Percentiles rank a stretch among this genome's conserved stretches.
Evolutionary conservation across 2,888 invertebrate genomes (phyloP).

Genomic region (Oasisia sp.): DNA sequence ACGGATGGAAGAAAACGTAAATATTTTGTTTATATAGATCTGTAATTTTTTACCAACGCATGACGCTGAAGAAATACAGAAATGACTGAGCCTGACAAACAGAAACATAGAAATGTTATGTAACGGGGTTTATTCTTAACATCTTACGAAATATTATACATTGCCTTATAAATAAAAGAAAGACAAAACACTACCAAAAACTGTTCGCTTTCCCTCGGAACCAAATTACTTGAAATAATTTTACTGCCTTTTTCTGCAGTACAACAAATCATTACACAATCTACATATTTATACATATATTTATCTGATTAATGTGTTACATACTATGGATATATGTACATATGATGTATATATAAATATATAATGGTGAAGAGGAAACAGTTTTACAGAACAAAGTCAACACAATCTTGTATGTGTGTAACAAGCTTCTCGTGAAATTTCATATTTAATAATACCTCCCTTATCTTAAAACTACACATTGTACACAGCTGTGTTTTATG

Average conservation of each 20-base stretch:
- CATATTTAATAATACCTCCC: no score
- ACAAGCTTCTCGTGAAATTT: no score
- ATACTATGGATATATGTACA: not conserved
- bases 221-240: not conserved
- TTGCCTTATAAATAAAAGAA: not conserved
- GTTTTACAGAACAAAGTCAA: no score
- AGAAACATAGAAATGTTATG: not conserved
- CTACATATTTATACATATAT: no score
- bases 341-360: no score
- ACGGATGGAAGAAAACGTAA: not conserved
- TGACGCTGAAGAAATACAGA: not conserved
- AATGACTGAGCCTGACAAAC: not conserved
- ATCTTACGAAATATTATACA: not conserved
- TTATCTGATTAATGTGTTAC: no score
- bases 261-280: not conserved
- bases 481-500: no score
- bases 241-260: not conserved
- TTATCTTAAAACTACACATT: no score
- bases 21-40: not conserved
- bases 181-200: not conserved
- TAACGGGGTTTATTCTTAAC: not conserved
- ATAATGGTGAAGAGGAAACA: no score
- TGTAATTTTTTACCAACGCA: no score
- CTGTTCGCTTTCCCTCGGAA: not conserved
- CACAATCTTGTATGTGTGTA: no score